Evolutionary conservation across 2,888 invertebrate genomes (phyloP).

Genomic region (Helobdella robusta): DNA sequence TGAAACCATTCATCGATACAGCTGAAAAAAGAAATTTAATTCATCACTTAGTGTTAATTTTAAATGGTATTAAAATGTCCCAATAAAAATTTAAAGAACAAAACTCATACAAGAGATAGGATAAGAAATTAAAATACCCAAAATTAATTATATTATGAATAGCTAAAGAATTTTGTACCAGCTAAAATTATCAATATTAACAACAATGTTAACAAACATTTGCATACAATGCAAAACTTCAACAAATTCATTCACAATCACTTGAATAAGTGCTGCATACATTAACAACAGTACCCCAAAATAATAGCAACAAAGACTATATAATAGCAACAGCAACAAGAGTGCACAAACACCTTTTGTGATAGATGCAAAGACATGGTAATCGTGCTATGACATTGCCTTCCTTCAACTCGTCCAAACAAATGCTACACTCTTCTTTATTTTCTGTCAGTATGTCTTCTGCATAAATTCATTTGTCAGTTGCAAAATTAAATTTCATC

Average conservation of each 20-base stretch:
- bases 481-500: too few relatives aligned
- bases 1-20: slow-evolving; percentile 99
- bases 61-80: slow-evolving; percentile 5
- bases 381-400: slow-evolving; percentile 95
- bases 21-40: slow-evolving; percentile 57
- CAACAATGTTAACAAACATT: too few relatives aligned
- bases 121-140: neutral
- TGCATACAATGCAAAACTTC: too few relatives aligned
- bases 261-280: neutral
- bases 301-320: neutral
- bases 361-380: slow-evolving; percentile 98
- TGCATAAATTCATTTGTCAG: too few relatives aligned
- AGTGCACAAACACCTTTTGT: slow-evolving; percentile 67
- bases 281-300: neutral
- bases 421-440: slow-evolving; percentile 97
- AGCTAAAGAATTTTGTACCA: too few relatives aligned
- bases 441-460: slow-evolving; percentile 91
- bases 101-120: neutral
- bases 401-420: slow-evolving; percentile 86
- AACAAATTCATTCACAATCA: neutral
- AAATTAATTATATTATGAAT: too few relatives aligned
- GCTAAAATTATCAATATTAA: too few relatives aligned
- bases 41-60: neutral
- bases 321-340: neutral
- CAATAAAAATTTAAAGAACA: neutral